Percentiles rank a stretch among this genome's conserved stretches.
Evolutionary conservation across 2,888 invertebrate genomes (phyloP).

Genomic region (Apoda limacodes): DNA sequence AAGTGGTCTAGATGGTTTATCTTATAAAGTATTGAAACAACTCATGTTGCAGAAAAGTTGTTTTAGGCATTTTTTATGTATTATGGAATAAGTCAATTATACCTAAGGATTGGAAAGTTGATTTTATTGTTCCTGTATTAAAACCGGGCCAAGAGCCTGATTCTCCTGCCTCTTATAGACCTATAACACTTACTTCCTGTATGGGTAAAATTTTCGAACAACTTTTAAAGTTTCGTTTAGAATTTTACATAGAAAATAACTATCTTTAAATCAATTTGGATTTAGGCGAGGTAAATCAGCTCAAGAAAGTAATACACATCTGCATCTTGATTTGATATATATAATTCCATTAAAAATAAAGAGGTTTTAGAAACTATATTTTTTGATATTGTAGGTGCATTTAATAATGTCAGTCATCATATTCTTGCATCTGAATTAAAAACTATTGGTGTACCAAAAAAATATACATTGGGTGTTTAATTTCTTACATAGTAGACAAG

Average conservation of each 20-base stretch:
- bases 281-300: constrained; percentile 4
- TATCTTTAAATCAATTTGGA: constrained; percentile 12
- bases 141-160: constrained; percentile 6
- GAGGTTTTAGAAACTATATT: constrained; percentile 4
- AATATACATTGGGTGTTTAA: constrained; percentile 9
- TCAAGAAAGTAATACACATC: constrained; percentile 2
- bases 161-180: constrained; percentile 8
- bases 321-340: constrained; percentile 9
- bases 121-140: constrained; percentile 11
- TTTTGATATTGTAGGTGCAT: constrained; percentile 11
- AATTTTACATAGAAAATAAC: constrained; percentile 9
- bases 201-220: constrained; percentile 8
- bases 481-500: constrained; percentile 12
- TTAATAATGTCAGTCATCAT: constrained; percentile 11
- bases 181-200: constrained; percentile 10
- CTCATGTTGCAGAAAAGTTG: neutral
- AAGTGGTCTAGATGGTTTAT: constrained; percentile 5
- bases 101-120: constrained; percentile 8
- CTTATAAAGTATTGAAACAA: constrained; percentile 9
- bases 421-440: constrained; percentile 4
- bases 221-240: constrained; percentile 7
- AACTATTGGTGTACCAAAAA: constrained; percentile 9
- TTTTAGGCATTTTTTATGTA: constrained; percentile 6
- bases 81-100: constrained; percentile 4
- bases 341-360: constrained; percentile 1